Evolutionary conservation across 2,888 invertebrate genomes (phyloP).

Genomic region (Aplocera efformata): DNA sequence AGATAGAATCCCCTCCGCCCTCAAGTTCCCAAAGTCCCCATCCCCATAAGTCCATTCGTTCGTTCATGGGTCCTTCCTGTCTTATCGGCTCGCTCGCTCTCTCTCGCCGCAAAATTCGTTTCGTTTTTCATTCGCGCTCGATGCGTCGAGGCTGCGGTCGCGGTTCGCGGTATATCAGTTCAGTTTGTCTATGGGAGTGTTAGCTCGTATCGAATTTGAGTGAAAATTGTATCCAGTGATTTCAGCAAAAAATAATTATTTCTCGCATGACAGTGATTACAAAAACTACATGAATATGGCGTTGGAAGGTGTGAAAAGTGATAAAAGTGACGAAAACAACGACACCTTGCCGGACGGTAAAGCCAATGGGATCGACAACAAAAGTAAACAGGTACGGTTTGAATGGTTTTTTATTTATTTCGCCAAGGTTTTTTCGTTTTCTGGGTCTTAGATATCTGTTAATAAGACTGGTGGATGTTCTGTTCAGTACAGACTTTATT

Average conservation of each 20-base stretch:
- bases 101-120: conserved; percentile 35
- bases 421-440: conserved; percentile 33
- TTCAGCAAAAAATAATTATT: conserved; percentile 45
- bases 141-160: conserved; percentile 61
- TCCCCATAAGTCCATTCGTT: too few species aligned
- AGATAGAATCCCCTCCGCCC: too few species aligned
- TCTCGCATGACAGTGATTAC: conserved; percentile 75
- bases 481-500: not conserved
- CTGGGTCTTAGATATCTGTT: conserved; percentile 7
- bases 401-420: conserved; percentile 42
- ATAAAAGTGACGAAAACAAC: conserved; percentile 78
- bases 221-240: conserved; percentile 60
- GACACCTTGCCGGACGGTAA: conserved; percentile 74
- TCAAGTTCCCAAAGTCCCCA: too few species aligned
- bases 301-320: conserved; percentile 78
- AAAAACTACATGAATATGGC: conserved; percentile 69
- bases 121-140: conserved; percentile 69
- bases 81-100: conserved; percentile 42
- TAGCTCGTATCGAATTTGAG: conserved; percentile 67
- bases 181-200: conserved; percentile 68
- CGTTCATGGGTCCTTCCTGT: conserved; percentile 12
- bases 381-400: conserved; percentile 78
- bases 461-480: not conserved
- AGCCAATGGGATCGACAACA: conserved; percentile 80
- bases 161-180: conserved; percentile 45